phyloP scores from a whole-genome alignment of 2,113 vertebrate genomes.

The Anser cygnoides region DNA sequence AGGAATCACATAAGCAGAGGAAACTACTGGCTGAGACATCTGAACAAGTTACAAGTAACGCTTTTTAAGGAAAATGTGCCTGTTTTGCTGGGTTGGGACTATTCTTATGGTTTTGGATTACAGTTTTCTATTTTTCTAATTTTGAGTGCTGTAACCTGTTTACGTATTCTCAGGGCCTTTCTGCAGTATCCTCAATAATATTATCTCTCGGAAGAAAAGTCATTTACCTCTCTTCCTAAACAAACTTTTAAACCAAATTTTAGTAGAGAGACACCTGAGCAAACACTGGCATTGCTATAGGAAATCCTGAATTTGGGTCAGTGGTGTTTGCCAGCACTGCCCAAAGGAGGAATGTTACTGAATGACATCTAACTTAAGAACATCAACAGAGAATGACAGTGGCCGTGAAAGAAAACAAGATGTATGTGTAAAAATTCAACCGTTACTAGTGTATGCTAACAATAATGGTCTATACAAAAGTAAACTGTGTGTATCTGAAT shows the following conservation, averaged over 20 bases:
- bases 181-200: not conserved
- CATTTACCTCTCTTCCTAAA: not conserved
- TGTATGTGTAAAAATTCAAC: not conserved
- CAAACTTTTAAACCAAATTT: not conserved
- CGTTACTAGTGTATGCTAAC: not conserved
- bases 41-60: not conserved
- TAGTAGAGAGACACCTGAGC: not conserved
- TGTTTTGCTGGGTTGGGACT: not conserved
- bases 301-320: not conserved
- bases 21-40: not conserved
- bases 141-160: constrained; percentile 15
- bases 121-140: not conserved
- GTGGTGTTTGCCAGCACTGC: not conserved
- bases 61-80: not conserved
- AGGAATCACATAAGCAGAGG: not conserved
- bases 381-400: not conserved
- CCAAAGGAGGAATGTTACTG: not conserved
- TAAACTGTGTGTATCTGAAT: not conserved
- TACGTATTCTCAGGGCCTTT: not conserved
- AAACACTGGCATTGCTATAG: not conserved
- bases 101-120: not conserved
- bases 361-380: not conserved
- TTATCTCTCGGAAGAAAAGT: not conserved
- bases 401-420: not conserved
- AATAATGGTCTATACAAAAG: not conserved